Evolutionary conservation across 2,797 vertebrate species (phyloP), one percentile per base, ranked within the genome.

Genomic region (Argya squamiceps): DNA sequence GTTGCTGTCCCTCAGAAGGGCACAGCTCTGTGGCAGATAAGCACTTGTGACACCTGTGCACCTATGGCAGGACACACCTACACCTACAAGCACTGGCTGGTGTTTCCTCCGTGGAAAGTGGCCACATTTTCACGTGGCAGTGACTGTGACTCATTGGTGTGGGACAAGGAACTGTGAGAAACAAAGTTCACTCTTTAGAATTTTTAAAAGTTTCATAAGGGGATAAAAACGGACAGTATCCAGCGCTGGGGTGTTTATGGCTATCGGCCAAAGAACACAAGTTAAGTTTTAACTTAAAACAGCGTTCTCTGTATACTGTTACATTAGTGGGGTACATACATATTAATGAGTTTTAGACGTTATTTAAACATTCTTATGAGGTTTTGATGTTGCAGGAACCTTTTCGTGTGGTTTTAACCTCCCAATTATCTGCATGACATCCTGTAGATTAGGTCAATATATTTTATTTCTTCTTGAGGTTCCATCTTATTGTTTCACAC

Each of bases 61-160:
- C 39, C 39, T 39, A 39, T 39, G 39, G 39, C 39, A 39, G 1
- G 6, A 5, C 26, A 24, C 5, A 37, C 8, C 26, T 7, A 5
- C 71, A 8, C 52, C 34, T 6, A 4, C 41, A 3, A 12, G 37
- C 22, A 3, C n/a, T 4, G 12, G 3, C n/a, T 4, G 12, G 4
- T 3, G 27, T 14, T 21, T 62, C 32, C 46, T 82, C 55, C 14
- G 23, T 32, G 46, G 37, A 47, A 47, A 62, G 17, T 7, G 73
- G 21, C 17, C 73, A 10, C 10, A 1, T 82, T 63, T 68, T 52
- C 74, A 34, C 29, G 8, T 9, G 30, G 27, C 46, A 39, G 30
- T 2, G 36, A 12, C 52, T 9, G 29, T 2, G 3, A 47, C 34
- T 15, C 6, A 2, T 1, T 6, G 2, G 20, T 26, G 30, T 46